A percentile compares a stretch with the other conserved stretches of the same genome.
Conservation (phyloP, 1,140 invertebrate species). For the Cydia pomonella region DNA sequence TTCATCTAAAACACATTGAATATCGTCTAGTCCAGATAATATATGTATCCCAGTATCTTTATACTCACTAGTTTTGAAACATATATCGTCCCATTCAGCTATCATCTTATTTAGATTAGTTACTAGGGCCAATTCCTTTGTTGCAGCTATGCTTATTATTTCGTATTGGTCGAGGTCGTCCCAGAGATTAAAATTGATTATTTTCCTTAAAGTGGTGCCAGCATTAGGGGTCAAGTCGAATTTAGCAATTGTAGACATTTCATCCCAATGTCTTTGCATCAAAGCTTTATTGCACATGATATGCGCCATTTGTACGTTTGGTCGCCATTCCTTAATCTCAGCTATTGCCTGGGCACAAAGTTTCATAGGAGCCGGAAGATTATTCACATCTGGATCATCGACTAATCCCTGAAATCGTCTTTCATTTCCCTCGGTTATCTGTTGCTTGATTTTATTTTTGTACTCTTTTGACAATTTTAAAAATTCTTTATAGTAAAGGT, state of each 20-base stretch:
- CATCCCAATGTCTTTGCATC: constrained; percentile 93
- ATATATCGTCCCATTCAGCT: constrained; percentile 90
- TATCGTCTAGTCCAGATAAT: constrained; percentile 90
- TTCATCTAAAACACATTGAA: constrained; percentile 92
- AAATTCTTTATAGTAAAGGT: constrained; percentile 88
- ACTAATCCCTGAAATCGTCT: constrained; percentile 85
- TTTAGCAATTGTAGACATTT: constrained; percentile 92
- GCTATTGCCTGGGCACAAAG: constrained; percentile 86
- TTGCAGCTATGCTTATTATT: constrained; percentile 93
- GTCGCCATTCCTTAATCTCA: constrained; percentile 90
- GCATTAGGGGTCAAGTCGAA: constrained; percentile 93
- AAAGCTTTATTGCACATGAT: constrained; percentile 94
- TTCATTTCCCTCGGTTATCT: constrained; percentile 84
- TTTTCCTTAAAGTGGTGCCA: constrained; percentile 91
- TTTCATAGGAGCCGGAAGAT: constrained; percentile 89
- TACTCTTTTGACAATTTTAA: constrained; percentile 90
- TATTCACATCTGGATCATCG: constrained; percentile 88
- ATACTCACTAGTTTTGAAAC: constrained; percentile 87
- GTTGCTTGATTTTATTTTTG: constrained; percentile 89
- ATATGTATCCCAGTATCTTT: constrained; percentile 91
- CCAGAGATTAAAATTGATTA: constrained; percentile 89
- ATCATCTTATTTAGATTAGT: constrained; percentile 91
- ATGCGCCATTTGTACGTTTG: constrained; percentile 88
- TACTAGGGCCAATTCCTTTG: constrained; percentile 92
- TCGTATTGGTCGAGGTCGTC: constrained; percentile 90